A percentile compares a stretch with the other conserved stretches of the same genome.
Evolutionary conservation across 2,113 vertebrate genomes (phyloP).

Genomic region (Marcusenius ussheri): DNA sequence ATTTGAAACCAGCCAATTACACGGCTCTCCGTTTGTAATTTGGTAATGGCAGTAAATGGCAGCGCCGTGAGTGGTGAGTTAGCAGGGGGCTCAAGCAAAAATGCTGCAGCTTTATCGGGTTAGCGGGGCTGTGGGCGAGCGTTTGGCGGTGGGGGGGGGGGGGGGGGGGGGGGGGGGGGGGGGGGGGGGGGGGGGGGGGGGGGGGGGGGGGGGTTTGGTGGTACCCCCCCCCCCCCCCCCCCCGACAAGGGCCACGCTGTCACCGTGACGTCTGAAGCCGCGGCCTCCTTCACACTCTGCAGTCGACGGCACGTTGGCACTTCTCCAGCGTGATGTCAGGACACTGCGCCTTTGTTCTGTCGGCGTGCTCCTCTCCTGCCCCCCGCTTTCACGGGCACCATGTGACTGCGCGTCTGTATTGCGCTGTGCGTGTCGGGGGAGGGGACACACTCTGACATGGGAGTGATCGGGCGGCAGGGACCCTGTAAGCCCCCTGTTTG

Average conservation of each 20-base stretch:
- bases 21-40: slow-evolving; percentile 25
- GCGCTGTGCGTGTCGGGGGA: neutral
- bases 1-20: slow-evolving; percentile 38
- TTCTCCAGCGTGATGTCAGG: neutral
- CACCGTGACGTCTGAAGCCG: neutral
- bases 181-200: too few species aligned
- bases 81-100: slow-evolving; percentile 2
- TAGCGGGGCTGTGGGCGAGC: neutral
- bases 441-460: neutral
- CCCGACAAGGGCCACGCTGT: neutral
- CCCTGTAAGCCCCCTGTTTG: neutral
- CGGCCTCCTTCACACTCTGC: neutral
- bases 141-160: neutral
- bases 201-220: too few species aligned
- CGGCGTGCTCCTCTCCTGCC: neutral
- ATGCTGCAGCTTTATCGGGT: neutral
- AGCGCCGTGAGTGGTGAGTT: slow-evolving; percentile 11
- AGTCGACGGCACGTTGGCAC: neutral
- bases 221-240: neutral
- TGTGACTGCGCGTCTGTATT: neutral
- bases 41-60: slow-evolving; percentile 19
- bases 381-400: neutral
- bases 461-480: neutral
- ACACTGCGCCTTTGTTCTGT: neutral
- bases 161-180: too few species aligned